These are phyloP conservation scores for Myotis davidii DNA, from an alignment of 2,113 vertebrate genomes.

Conservation along the genomic window DNA sequence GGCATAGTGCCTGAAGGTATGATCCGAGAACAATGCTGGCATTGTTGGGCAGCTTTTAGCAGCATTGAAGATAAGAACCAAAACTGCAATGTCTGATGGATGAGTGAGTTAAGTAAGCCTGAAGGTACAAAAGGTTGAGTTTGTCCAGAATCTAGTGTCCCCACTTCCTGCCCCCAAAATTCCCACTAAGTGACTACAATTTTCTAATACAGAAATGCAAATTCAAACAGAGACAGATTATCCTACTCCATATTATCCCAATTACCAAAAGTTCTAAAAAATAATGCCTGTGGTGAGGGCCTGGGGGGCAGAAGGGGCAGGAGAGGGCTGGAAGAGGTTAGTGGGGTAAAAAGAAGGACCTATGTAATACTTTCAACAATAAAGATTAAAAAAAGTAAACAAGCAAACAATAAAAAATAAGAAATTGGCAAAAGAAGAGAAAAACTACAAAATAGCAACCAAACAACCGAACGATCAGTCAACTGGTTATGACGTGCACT, in stretches of 20 bases:
- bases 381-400: too few relatives aligned
- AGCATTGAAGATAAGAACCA: conserved; percentile 98
- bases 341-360: too few relatives aligned
- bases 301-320: too few relatives aligned
- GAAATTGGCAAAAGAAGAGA: too few relatives aligned
- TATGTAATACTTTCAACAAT: too few relatives aligned
- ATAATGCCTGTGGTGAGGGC: background rate
- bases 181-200: background rate
- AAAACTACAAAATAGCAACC: too few relatives aligned
- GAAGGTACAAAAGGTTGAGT: background rate
- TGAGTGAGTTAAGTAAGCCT: conserved; percentile 71
- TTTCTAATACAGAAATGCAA: conserved; percentile 38
- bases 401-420: too few relatives aligned
- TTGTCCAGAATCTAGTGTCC: background rate
- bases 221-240: background rate
- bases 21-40: conserved; percentile 97
- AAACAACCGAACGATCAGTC: too few relatives aligned
- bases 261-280: conserved; percentile 10
- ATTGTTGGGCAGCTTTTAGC: conserved; percentile 96
- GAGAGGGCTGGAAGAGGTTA: too few relatives aligned
- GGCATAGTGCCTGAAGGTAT: conserved; percentile 96
- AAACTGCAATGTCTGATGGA: conserved; percentile 93
- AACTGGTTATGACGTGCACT: too few relatives aligned
- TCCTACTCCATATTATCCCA: background rate
- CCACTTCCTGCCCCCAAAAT: background rate